These are phyloP conservation scores for Archips xylosteana DNA, from an alignment of 2,888 invertebrate genomes.

Conservation along the genomic window DNA sequence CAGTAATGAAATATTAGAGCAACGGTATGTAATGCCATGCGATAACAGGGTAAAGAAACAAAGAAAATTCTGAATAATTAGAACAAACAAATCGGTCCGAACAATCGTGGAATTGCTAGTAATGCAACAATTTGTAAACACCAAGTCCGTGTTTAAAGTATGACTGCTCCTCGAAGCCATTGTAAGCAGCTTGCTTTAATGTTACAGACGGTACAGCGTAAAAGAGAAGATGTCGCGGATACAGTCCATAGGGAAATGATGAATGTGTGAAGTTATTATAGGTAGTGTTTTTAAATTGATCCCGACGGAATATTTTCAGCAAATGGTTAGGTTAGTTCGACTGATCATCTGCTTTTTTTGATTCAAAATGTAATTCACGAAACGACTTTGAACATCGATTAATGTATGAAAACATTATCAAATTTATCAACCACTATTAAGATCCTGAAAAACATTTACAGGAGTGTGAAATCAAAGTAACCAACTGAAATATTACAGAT, in stretches of 20 bases:
- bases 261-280: no score
- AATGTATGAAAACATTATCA: no score
- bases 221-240: constrained; percentile 14
- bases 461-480: no score
- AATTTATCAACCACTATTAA: no score
- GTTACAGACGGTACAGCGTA: neutral
- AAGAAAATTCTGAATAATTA: constrained; percentile 69
- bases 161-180: constrained; percentile 62
- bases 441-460: no score
- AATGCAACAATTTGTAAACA: constrained; percentile 81
- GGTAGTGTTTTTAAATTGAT: no score
- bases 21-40: constrained; percentile 48
- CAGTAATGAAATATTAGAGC: constrained; percentile 14
- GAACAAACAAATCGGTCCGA: constrained; percentile 70
- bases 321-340: no score
- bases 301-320: no score
- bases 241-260: neutral
- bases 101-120: constrained; percentile 66
- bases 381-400: no score
- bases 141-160: constrained; percentile 58
- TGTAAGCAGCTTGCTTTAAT: constrained; percentile 58
- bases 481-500: no score
- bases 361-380: no score
- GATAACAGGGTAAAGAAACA: constrained; percentile 55
- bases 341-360: no score